A percentile compares a stretch with the other conserved stretches of the same genome.
phyloP scores from a whole-genome alignment of 2,888 invertebrate genomes.

The Tanypteryx hageni region DNA sequence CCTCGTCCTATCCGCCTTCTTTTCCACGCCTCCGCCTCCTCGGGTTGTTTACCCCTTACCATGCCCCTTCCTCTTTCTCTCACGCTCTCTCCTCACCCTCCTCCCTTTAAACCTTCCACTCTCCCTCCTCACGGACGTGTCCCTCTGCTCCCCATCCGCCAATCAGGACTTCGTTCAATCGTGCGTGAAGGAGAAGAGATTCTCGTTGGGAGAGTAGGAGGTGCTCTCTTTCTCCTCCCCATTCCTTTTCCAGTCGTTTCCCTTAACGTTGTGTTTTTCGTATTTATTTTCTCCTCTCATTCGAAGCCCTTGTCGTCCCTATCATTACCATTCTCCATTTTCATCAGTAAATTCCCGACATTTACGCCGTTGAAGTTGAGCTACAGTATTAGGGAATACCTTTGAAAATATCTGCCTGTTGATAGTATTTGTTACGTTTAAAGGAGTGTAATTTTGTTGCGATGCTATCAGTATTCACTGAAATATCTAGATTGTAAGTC shows the following conservation, averaged over 20 bases:
- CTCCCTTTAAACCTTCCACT: background rate
- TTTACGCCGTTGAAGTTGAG: too few relatives aligned
- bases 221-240: background rate
- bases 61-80: constrained; percentile 1
- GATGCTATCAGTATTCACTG: too few relatives aligned
- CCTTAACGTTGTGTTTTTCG: background rate
- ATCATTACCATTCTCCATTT: background rate
- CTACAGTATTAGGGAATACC: too few relatives aligned
- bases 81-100: background rate
- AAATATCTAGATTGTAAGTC: too few relatives aligned
- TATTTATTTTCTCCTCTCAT: background rate
- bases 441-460: too few relatives aligned
- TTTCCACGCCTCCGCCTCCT: background rate
- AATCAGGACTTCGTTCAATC: constrained; percentile 47
- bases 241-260: too few relatives aligned
- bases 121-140: constrained; percentile 6
- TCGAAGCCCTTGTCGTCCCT: background rate
- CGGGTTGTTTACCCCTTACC: constrained; percentile 19
- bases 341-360: too few relatives aligned
- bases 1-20: background rate
- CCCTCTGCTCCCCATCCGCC: constrained; percentile 39
- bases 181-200: constrained; percentile 26
- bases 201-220: background rate
- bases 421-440: too few relatives aligned
- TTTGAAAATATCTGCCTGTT: too few relatives aligned